These are phyloP conservation scores for Ctenochaetus hawaiiensis DNA, from an alignment of 2,797 vertebrate species.

Conservation along the genomic window DNA sequence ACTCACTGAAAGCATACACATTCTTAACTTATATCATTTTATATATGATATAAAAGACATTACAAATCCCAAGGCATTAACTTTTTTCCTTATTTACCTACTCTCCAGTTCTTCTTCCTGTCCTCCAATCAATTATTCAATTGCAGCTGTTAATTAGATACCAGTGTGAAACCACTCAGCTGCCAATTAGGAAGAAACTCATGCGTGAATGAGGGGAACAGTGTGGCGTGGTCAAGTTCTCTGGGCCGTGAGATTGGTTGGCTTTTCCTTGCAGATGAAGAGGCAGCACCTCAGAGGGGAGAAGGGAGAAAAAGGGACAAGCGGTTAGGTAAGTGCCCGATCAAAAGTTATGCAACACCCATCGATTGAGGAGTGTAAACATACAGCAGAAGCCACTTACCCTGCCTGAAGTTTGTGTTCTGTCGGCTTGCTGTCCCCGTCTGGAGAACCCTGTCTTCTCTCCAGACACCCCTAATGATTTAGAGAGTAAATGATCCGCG, in stretches of 20 bases:
- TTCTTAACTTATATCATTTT: too few relatives aligned
- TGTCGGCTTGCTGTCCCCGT: slow-evolving; percentile 38
- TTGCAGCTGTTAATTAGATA: slow-evolving; percentile 67
- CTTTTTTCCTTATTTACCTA: background rate
- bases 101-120: slow-evolving; percentile 17
- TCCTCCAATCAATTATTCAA: slow-evolving; percentile 59
- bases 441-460: slow-evolving; percentile 58
- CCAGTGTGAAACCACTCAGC: slow-evolving; percentile 59
- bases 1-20: background rate
- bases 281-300: slow-evolving; percentile 48
- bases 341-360: slow-evolving; percentile 73
- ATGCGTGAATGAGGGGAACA: slow-evolving; percentile 57
- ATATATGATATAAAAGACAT: background rate
- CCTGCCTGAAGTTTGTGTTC: slow-evolving; percentile 66
- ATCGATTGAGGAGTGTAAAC: slow-evolving; percentile 73
- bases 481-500: slow-evolving; percentile 60
- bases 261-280: slow-evolving; percentile 57
- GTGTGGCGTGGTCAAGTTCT: slow-evolving; percentile 52
- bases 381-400: slow-evolving; percentile 79
- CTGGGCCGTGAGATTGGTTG: slow-evolving; percentile 53
- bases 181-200: slow-evolving; percentile 67
- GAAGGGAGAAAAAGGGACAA: slow-evolving; percentile 18
- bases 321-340: slow-evolving; percentile 67
- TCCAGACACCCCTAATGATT: slow-evolving; percentile 67
- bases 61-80: slow-evolving; percentile 6